Base-by-base conservation (phyloP, 1,140 invertebrate species). In the Dermatophagoides farinae region DNA sequence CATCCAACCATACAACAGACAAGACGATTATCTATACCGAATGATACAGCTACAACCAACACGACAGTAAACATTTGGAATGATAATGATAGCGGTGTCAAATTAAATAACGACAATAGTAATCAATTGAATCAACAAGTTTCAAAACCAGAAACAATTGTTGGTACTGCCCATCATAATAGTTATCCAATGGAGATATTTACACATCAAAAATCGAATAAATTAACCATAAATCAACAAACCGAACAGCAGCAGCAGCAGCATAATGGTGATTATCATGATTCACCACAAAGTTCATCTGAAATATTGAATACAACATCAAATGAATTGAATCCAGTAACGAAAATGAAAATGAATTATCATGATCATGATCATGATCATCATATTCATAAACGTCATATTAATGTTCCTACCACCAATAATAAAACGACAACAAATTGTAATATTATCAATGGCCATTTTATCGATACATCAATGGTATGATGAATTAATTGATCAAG, bases 381-480 rank as follows among this genome's bases (percentile, higher is more conserved):
- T 55, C n/a, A 25, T 23, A 1, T 14, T 12, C n/a, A 18, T n/a
- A 14, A 23, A 55, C n/a, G 38, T 23, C 10, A 44, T 25, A 39
- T 11, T 11, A 55, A 39, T 38, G 23, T 25, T 25, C n/a, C 53
- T 25, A 44, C 23, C 6, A n/a, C 46, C 6, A 50, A 25, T n/a
- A 22, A 18, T 14, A 55, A 6, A 2, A 31, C 23, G 2, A 12
- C 23, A n/a, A 18, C 53, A 12, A 44, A 44, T 40, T 23, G 53
- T 23, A 44, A 25, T 25, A 25, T 55, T 11, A 55, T 55, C 6
- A 55, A 55, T 44, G 53, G 53, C 8, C 53, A 55, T 25, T 23
- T 55, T 8, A 55, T 55, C 31, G 25, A 55, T 40, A 55, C 53
- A n/a, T 25, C 14, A 2, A 55, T 55, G 53, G 53, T 55, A 4